Percentiles rank a stretch among this genome's conserved stretches.
These are phyloP conservation scores for Antennarius maculatus DNA, from an alignment of 2,797 vertebrate genomes.

Conservation along the genomic window DNA sequence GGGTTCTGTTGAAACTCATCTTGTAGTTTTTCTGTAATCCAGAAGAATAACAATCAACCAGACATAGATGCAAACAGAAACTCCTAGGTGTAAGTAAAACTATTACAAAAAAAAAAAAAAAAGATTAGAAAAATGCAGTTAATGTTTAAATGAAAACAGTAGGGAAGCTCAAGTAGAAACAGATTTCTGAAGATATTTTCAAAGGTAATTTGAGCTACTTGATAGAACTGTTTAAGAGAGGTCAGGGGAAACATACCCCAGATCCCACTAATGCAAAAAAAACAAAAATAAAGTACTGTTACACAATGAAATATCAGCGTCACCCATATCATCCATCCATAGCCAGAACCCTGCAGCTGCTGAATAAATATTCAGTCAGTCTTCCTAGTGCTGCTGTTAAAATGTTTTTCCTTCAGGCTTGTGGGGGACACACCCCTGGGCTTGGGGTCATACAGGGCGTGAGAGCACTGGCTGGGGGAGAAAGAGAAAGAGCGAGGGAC, in stretches of 20 bases:
- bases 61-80: too few relatives aligned
- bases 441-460: conserved; percentile 69
- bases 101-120: too few relatives aligned
- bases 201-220: conserved; percentile 32
- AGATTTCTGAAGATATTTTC: background rate
- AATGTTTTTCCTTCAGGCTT: conserved; percentile 66
- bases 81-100: too few relatives aligned
- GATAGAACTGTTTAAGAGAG: conserved; percentile 4
- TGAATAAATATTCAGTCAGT: conserved; percentile 65
- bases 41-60: too few relatives aligned
- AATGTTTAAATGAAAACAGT: too few relatives aligned
- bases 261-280: conserved; percentile 35
- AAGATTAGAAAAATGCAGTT: too few relatives aligned
- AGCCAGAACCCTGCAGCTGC: conserved; percentile 61
- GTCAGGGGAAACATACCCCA: conserved; percentile 21
- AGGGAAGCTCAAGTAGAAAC: too few relatives aligned
- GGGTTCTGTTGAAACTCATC: too few relatives aligned
- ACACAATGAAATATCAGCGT: conserved; percentile 39
- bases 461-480: conserved; percentile 63
- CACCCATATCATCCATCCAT: conserved; percentile 32
- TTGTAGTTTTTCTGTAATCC: too few relatives aligned
- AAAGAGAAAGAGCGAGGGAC: conserved; percentile 25
- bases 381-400: conserved; percentile 38
- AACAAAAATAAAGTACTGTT: conserved; percentile 50
- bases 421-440: conserved; percentile 57